A percentile compares a stretch with the other conserved stretches of the same genome.
Conservation (phyloP, 2,888 invertebrate species). For the Eutolmus rufibarbis region DNA sequence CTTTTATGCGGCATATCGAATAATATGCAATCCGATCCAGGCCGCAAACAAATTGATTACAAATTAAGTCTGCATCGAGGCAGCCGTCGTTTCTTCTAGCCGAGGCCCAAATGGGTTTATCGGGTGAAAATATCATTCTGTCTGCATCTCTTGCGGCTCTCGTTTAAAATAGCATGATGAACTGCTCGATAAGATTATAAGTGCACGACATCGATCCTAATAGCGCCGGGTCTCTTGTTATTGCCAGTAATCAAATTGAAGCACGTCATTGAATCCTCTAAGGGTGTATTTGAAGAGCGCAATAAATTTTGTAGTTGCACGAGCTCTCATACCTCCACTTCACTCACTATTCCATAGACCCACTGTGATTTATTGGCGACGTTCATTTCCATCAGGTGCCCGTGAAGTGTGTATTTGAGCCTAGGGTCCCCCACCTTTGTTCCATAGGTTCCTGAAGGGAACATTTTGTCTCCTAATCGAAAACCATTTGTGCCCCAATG, state of each 20-base stretch:
- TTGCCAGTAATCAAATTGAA: conserved; percentile 5
- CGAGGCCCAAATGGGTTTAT: not conserved
- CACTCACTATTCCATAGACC: not conserved
- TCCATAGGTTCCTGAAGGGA: not conserved
- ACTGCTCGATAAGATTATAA: conserved; percentile 21
- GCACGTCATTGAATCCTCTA: conserved; percentile 9
- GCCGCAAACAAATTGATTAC: not conserved
- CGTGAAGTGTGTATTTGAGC: not conserved
- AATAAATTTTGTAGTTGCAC: not conserved
- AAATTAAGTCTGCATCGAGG: not conserved
- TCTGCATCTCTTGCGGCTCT: not conserved
- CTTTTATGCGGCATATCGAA: not conserved
- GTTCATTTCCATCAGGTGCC: conserved; percentile 3
- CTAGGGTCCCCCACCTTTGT: not conserved
- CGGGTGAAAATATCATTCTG: not conserved
- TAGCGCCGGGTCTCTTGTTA: conserved; percentile 1
- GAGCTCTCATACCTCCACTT: not conserved
- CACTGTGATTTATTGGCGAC: not conserved
- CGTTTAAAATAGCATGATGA: not conserved
- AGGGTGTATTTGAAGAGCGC: not conserved
- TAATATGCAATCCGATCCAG: not conserved
- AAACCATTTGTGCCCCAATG: not conserved
- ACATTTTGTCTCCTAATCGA: not conserved
- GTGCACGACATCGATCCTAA: conserved; percentile 17
- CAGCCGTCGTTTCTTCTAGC: not conserved